These are phyloP conservation scores for Gnatocerus cornutus DNA, from an alignment of 2,888 invertebrate species.

Conservation along the genomic window DNA sequence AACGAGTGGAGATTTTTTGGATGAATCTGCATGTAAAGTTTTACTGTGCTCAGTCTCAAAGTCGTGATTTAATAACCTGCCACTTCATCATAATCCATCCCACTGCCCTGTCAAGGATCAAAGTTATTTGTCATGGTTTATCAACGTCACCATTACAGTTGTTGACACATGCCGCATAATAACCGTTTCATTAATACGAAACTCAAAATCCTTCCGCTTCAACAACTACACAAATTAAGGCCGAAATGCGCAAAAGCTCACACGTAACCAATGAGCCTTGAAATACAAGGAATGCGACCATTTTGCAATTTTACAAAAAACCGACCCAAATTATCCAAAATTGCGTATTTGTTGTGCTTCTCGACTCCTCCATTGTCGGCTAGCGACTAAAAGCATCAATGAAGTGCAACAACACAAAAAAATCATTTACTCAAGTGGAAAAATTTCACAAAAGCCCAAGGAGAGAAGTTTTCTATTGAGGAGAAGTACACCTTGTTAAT, in stretches of 20 bases:
- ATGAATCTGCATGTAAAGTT: no score
- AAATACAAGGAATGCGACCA: slow-evolving; percentile 38
- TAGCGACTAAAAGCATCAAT: slow-evolving; percentile 39
- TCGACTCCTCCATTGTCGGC: slow-evolving; percentile 27
- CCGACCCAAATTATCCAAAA: slow-evolving; percentile 45
- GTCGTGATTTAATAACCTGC: slow-evolving; percentile 26
- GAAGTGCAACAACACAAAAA: slow-evolving; percentile 48
- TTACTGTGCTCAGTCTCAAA: no score
- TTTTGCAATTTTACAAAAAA: slow-evolving; percentile 24
- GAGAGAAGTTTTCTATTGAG: slow-evolving; percentile 33
- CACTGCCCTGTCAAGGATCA: slow-evolving; percentile 33
- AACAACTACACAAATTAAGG: slow-evolving; percentile 7
- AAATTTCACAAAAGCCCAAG: slow-evolving; percentile 42
- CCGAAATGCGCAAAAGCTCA: slow-evolving; percentile 12
- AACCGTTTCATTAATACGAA: slow-evolving; percentile 34
- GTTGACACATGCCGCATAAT: slow-evolving; percentile 37
- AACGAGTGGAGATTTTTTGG: no score
- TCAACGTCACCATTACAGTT: slow-evolving; percentile 42
- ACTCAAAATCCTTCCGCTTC: slow-evolving; percentile 26
- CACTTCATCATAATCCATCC: slow-evolving; percentile 44
- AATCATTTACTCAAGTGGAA: slow-evolving; percentile 53
- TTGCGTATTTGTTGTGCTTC: slow-evolving; percentile 47
- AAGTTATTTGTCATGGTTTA: slow-evolving; percentile 46
- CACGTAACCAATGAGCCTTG: slow-evolving; percentile 45
- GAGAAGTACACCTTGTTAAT: slow-evolving; percentile 35